Evolutionary conservation across 1,140 invertebrate genomes (phyloP), one percentile per base, ranked within the genome.

Genomic region (Harpegnathos saltator): DNA sequence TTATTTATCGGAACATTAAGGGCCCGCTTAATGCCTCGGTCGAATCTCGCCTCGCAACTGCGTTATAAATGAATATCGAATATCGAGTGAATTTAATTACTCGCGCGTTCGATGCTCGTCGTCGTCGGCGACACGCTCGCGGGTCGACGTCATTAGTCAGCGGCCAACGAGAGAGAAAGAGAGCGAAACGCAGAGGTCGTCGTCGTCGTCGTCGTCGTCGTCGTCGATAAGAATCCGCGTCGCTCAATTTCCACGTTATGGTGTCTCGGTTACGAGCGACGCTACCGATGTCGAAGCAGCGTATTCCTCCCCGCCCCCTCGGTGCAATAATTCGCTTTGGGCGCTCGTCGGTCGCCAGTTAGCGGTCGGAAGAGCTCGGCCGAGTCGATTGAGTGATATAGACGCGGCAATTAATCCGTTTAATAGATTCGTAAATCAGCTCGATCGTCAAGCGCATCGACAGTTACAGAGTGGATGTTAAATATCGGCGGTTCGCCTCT

Each of bases 121-220:
- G 61, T 56, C 38, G 38, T 26, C 14, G 61, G 48, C 17, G 22
- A 61, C 26, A 7, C 38, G 66, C n/a, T n/a, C n/a, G n/a, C n/a
- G n/a, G n/a, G n/a, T n/a, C n/a, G n/a, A n/a, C n/a, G 26, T 66
- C 61, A 44, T 68, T 78, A 68, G 50, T 77, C 44, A 66, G 19
- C 74, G 26, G 12, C 3, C 38, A 22, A 44, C 11, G 26, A 65
- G 38, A 44, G 9, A 5, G 29, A 44, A 44, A 44, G 26, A 65
- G 38, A 44, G 9, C 1, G 29, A 44, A 44, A 44, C 38, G 38
- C 14, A 58, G 33, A 78, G 63, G 68, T 66, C 17, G 54, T n/a
- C n/a, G n/a, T n/a, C n/a, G n/a, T n/a, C n/a, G n/a, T n/a, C n/a
- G n/a, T n/a, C n/a, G n/a, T n/a, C n/a, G n/a, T n/a, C n/a, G 38